Evolutionary conservation across 2,888 invertebrate species (phyloP).

Genomic region (Euzophera pinguis): DNA sequence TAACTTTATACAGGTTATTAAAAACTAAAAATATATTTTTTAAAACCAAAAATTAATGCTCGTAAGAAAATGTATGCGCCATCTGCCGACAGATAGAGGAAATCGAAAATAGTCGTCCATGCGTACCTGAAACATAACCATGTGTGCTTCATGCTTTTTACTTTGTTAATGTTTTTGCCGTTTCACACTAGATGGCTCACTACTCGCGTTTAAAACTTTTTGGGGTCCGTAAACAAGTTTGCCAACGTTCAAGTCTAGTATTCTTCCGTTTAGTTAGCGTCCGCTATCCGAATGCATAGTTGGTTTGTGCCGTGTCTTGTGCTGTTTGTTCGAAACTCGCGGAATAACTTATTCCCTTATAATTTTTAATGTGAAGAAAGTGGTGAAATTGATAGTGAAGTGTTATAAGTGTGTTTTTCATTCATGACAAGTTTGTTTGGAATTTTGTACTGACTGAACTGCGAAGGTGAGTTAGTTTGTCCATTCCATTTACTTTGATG

Average conservation of each 20-base stretch:
- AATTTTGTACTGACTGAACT: conserved; percentile 34
- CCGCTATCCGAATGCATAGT: conserved; percentile 42
- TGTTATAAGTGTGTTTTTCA: conserved; percentile 40
- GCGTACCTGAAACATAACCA: no score
- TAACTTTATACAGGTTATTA: no score
- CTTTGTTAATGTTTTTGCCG: not conserved
- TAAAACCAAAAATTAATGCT: no score
- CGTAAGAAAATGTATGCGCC: no score
- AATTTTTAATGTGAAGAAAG: conserved; percentile 43
- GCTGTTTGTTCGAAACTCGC: conserved; percentile 51
- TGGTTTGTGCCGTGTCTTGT: conserved; percentile 31
- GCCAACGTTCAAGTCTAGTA: conserved; percentile 2
- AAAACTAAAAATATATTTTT: no score
- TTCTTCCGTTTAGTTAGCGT: conserved; percentile 48
- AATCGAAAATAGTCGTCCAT: no score
- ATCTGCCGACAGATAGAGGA: not conserved
- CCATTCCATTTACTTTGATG: conserved; percentile 51
- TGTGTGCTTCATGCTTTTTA: not conserved
- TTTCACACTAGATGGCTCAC: conserved; percentile 1
- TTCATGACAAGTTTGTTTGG: conserved; percentile 31
- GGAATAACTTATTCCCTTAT: conserved; percentile 58
- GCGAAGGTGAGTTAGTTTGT: conserved; percentile 54
- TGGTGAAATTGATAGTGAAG: conserved; percentile 44
- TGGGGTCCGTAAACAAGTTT: conserved; percentile 24
- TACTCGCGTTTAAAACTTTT: conserved; percentile 13